phyloP scores from a whole-genome alignment of 2,888 invertebrate species.

The Sinelater perroti region DNA sequence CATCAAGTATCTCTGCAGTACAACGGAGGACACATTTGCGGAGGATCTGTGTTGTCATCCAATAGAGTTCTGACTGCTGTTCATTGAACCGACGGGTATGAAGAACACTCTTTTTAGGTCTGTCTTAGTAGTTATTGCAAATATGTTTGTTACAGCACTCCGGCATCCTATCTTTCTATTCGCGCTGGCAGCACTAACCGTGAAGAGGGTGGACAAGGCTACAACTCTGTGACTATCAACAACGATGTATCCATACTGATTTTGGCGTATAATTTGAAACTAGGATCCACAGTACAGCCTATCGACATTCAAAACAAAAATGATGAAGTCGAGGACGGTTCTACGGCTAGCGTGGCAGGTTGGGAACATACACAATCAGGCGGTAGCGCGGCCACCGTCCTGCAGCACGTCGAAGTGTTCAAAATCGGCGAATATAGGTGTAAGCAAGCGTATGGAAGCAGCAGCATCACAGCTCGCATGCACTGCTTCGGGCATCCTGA shows the following conservation, averaged over 20 bases:
- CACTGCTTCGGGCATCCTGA: conserved; percentile 3
- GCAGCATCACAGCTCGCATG: conserved; percentile 1
- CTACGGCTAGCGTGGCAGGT: conserved; percentile 4
- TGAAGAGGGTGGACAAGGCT: conserved; percentile 5
- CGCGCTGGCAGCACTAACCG: conserved; percentile 8
- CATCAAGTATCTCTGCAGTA: conserved; percentile 15
- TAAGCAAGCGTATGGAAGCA: not conserved
- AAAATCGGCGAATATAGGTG: not conserved
- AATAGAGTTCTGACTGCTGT: conserved; percentile 21
- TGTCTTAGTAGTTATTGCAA: no score
- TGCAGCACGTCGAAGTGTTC: conserved; percentile 9
- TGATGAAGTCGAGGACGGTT: not conserved
- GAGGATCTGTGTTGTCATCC: conserved; percentile 4
- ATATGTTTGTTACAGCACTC: no score
- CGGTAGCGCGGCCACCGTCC: not conserved
- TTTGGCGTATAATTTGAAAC: not conserved
- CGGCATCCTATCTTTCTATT: conserved; percentile 1
- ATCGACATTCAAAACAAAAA: not conserved
- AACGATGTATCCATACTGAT: conserved; percentile 17
- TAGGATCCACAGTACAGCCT: not conserved
- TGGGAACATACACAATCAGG: conserved; percentile 6
- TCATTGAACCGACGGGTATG: conserved; percentile 20
- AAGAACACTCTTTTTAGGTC: no score
- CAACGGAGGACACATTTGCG: conserved; percentile 3
- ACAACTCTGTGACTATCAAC: not conserved